Base-by-base conservation (phyloP, 2,888 invertebrate genomes). In the Mellilla xanthometata region DNA sequence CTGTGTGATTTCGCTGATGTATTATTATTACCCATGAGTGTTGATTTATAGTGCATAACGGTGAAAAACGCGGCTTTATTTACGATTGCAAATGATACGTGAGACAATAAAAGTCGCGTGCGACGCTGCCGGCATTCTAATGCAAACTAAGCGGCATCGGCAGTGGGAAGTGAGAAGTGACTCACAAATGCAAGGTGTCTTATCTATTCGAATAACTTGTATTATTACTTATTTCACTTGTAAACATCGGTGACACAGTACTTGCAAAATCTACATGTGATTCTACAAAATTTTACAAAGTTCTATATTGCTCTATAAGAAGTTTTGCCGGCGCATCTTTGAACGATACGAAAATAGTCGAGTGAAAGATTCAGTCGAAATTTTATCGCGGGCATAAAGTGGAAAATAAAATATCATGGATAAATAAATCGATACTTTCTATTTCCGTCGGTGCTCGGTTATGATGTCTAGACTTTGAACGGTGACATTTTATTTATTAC, bases 21-120 rank as follows among this genome's bases (percentile, higher is more conserved):
- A 65, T 84, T 86, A 32, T 88, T 62, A 65, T 84, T 86, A 32
- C 88, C 88, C 88, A 88, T 88, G 65, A 72, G 63, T 42, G 54
- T 39, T 39, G 51, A 39, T 48, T 58, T 68, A 63, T 65, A 69
- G 65, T 58, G 71, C 81, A 83, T 86, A 81, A 83, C 84, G 67
- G 76, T 72, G 39, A 31, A 56, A 59, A 62, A 54, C 41, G 47
- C 33, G 27, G 13, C 33, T 38, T 47, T 35, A 62, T 65, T 59
- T 59, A 38, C 33, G 32, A 33, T 24, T 38, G 41, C 33, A 36
- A 62, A 58, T 65, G 59, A 52, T 57, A 63, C 19, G 34, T 42
- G 35, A 57, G 52, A 54, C 53, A 26, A 23, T 62, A 56, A 51
- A 5, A 58, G 63, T 72, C 70, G 64, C 82, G 78, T 52, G 73